Evolutionary conservation across 2,113 vertebrate genomes (phyloP).

Genomic region (Blennius ocellaris): DNA sequence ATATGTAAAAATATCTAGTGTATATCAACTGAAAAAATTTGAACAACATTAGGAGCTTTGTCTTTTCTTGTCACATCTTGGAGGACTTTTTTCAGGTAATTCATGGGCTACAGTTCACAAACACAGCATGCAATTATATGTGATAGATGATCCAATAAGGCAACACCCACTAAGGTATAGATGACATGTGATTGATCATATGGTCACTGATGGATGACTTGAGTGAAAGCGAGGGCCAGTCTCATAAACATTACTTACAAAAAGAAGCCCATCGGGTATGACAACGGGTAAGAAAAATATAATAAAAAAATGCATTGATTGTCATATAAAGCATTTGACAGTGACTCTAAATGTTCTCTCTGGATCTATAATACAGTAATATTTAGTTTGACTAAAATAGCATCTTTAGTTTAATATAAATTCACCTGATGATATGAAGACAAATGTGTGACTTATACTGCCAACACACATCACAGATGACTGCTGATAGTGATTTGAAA

Average conservation of each 20-base stretch:
- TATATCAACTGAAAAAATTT: not conserved
- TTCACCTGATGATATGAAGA: too few species aligned
- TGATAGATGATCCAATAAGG: conserved; percentile 62
- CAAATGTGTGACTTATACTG: too few species aligned
- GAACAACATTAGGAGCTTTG: conserved; percentile 5
- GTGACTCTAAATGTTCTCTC: not conserved
- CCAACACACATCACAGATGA: too few species aligned
- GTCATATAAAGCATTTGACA: not conserved
- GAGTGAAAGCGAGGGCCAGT: conserved; percentile 25
- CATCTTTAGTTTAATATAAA: not conserved
- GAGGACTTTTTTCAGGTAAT: conserved; percentile 46
- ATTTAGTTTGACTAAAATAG: not conserved
- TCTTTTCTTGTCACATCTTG: conserved; percentile 27
- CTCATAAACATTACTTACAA: conserved; percentile 13
- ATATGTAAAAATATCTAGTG: not conserved
- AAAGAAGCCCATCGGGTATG: not conserved
- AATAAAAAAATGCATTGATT: not conserved
- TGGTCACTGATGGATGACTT: conserved; percentile 51
- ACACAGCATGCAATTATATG: conserved; percentile 56
- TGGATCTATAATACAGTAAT: not conserved
- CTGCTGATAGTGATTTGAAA: too few species aligned
- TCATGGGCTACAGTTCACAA: conserved; percentile 27
- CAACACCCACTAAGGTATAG: conserved; percentile 39
- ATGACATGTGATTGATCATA: conserved; percentile 60
- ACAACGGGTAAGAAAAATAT: not conserved